Evolutionary conservation across 2,113 vertebrate species (phyloP), one percentile per base, ranked within the genome.

Genomic region (Rana temporaria): DNA sequence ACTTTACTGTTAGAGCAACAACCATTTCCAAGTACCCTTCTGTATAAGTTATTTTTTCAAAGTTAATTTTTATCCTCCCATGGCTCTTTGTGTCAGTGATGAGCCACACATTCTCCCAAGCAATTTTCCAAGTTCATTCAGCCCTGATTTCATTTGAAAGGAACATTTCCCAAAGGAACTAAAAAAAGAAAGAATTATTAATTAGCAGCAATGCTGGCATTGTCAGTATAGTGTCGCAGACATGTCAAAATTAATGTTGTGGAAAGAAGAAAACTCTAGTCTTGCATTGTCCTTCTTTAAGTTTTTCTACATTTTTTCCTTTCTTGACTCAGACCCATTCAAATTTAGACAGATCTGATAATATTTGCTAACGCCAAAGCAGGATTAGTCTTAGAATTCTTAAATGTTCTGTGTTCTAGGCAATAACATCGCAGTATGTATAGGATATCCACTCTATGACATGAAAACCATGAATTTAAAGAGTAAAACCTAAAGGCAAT

Each of bases 151-250:
- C 69, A 19, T 79, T 79, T 69, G 78, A 69, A 81, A 34, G 24
- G 17, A 81, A 19, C 57, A 53, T 81, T 64, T 53, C 68, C 57
- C 69, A 53, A 53, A 55, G 48, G 79, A 72, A 81, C 72, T 70
- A 72, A 18, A 81, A 48, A 52, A 81, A 72, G 26, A 81, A 59
- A 72, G 79, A 72, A 63, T 72, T n/a, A 81, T 81, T 81, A 81
- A 81, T 81, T 81, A 81, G 42, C 42, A 53, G 38, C 57, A 34
- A 16, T 52, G 32, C 68, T 68, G 53, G 65, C 20, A 48, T 59
- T 68, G 65, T 60, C 65, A 69, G 22, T 52, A 60, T 30, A 63
- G 26, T 81, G 68, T 48, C 68, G 63, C 38, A 53, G 59, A 57
- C 59, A 55, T 64, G 68, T 81, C 79, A 81, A 55, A 64, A 64